These are phyloP conservation scores for Stratiomys singularior DNA, from an alignment of 2,888 invertebrate species.

Conservation along the genomic window DNA sequence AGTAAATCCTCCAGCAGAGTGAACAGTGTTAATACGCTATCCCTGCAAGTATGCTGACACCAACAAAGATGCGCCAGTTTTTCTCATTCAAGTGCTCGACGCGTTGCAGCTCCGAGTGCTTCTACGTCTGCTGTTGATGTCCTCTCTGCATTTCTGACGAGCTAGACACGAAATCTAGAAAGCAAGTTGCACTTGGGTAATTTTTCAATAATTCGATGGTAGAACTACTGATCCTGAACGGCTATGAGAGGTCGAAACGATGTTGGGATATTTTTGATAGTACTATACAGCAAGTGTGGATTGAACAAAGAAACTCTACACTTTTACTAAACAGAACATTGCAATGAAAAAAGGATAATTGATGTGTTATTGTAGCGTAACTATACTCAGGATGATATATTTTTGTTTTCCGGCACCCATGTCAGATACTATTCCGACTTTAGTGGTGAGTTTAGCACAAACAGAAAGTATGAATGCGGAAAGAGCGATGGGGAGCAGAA, in stretches of 20 bases:
- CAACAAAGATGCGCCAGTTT: too few relatives aligned
- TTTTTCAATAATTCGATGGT: constrained; percentile 52
- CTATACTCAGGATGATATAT: constrained; percentile 48
- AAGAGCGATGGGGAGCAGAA: constrained; percentile 5
- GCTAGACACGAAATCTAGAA: not conserved
- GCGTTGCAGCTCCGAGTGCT: not conserved
- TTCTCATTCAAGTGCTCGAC: not conserved
- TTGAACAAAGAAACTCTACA: constrained; percentile 2
- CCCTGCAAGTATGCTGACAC: not conserved
- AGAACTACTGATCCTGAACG: constrained; percentile 20
- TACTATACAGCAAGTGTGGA: not conserved
- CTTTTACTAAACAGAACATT: constrained; percentile 29
- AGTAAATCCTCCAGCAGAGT: constrained; percentile 11
- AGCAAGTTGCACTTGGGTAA: constrained; percentile 42
- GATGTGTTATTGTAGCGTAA: constrained; percentile 52
- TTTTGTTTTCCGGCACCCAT: constrained; percentile 43
- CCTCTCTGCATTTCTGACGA: not conserved
- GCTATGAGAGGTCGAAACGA: not conserved
- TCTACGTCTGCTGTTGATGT: not conserved
- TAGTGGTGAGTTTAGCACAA: not conserved
- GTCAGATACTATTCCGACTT: constrained; percentile 41
- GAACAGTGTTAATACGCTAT: constrained; percentile 22
- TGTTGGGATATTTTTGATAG: not conserved
- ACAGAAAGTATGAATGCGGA: too few relatives aligned
- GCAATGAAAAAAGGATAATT: constrained; percentile 47